Evolutionary conservation across 2,797 vertebrate species (phyloP).

Genomic region (Sebastiscus tertius): DNA sequence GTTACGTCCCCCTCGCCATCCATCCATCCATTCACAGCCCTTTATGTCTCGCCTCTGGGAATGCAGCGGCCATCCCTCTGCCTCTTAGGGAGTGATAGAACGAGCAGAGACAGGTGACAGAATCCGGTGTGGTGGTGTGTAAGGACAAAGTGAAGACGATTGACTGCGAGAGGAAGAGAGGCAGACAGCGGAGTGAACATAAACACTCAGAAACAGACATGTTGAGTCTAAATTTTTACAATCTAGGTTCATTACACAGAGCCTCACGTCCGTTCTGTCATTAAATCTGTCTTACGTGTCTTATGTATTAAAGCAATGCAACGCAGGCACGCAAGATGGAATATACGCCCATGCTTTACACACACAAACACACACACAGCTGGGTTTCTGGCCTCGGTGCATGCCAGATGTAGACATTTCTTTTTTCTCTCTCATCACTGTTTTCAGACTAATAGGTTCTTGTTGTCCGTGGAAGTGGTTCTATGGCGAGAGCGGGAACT

Average conservation of each 20-base stretch:
- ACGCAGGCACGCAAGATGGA: slow-evolving; percentile 39
- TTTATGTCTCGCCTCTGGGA: slow-evolving; percentile 84
- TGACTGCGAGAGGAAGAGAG: slow-evolving; percentile 45
- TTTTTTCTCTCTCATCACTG: slow-evolving; percentile 54
- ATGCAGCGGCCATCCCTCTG: slow-evolving; percentile 68
- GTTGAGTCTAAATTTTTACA: slow-evolving; percentile 22
- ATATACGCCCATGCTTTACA: slow-evolving; percentile 24
- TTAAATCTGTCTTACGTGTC: slow-evolving; percentile 44
- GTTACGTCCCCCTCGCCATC: slow-evolving; percentile 71
- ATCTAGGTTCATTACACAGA: slow-evolving; percentile 25
- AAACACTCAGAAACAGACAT: slow-evolving; percentile 31
- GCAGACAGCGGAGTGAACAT: slow-evolving; percentile 48
- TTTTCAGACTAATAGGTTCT: slow-evolving; percentile 70
- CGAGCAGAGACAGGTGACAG: slow-evolving; percentile 76
- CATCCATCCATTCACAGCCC: slow-evolving; percentile 74
- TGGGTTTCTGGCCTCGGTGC: slow-evolving; percentile 46
- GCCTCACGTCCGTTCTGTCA: slow-evolving; percentile 39
- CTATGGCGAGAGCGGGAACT: slow-evolving; percentile 58
- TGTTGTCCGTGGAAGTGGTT: slow-evolving; percentile 67
- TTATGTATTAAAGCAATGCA: slow-evolving; percentile 44
- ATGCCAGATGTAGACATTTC: slow-evolving; percentile 71
- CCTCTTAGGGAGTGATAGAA: slow-evolving; percentile 71
- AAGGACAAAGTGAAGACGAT: slow-evolving; percentile 53
- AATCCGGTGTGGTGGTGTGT: slow-evolving; percentile 50
- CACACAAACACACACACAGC: slow-evolving; percentile 48